Base-by-base conservation (phyloP, 2,113 vertebrate genomes). In the Epinephelus moara region DNA sequence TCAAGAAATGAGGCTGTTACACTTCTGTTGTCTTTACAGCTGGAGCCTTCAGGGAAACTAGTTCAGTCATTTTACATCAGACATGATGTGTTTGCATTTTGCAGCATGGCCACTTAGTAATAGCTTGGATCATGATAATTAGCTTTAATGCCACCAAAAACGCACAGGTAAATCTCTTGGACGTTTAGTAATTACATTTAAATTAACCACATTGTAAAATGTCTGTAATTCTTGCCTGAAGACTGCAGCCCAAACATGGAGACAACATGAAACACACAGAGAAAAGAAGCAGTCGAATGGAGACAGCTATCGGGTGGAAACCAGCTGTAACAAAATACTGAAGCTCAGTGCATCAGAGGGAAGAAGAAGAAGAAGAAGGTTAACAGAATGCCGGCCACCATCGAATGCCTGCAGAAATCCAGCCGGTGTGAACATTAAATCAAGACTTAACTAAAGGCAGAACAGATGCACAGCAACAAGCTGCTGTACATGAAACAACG, bases 161-260 rank as follows among this genome's bases (percentile, higher is more conserved):
- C 3, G 1, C 3, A 17, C 1, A 18, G 3, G 4, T 18, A 6
- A 50, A 18, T 50, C 49, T 50, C 49, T 6, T 5, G 15, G 49
- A 50, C 1, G 14, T 50, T 50, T 17, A 18, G 13, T 2, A 4
- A 19, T 33, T 69, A 19, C 25, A 49, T 14, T 17, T 12, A 30
- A 9, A 17, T 18, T 3, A 1, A 33, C 40, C 2, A 6, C 4
- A 50, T 7, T 17, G 53, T 13, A 33, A 50, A 21, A 37, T 17
- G 18, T 23, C 19, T 12, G 2, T 7, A 4, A 17, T 23, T n/a
- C 18, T 55, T 3, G 42, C 25, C 15, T 55, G 37, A 10, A 50
- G 75, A 53, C 64, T 73, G 42, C 23, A 79, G 50, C 50, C 33
- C 23, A 53, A 77, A 61, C 70, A 49, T 19, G 1, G 30, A 91